Base-by-base conservation (phyloP, 2,888 invertebrate genomes). In the Tiliacea aurago region DNA sequence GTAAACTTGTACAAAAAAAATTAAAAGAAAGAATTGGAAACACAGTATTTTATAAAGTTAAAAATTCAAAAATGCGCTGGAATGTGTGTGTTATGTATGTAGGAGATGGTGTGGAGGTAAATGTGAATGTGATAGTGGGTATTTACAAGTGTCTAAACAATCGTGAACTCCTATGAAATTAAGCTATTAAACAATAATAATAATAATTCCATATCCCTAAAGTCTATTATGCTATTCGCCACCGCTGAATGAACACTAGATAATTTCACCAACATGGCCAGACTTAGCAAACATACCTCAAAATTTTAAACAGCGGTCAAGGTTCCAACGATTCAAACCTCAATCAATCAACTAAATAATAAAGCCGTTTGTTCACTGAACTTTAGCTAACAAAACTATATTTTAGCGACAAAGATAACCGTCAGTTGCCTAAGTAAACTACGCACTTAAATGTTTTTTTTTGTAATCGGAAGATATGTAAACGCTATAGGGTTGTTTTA, bases 261-360 rank as follows among this genome's bases (percentile, higher is more conserved):
- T 47, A 13, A 76, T 67, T 64, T 47, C 11, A 10, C 47, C 63
- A 53, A 73, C 72, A 73, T 47, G 33, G 10, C 23, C 10, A 47
- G 37, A 33, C 10, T 63, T 47, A 28, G 28, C 23, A 67, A 74
- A 75, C 51, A 47, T 37, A 56, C 61, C 62, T 11, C 62, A 63
- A 61, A 65, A 69, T 65, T 64, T n/a, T 47, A 70, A 76, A 47
- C 51, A 9, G 56, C 47, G 69, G 65, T 66, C 82, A 66, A 78
- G 15, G 37, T 13, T 28, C 7, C 20, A 49, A 70, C 69, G 53
- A 76, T 67, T 80, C 67, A 76, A 76, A 81, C 76, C 71, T 61
- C 73, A 68, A 84, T 84, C 78, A 81, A 81, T 84, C 70, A 64
- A 84, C 49, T 70, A 49, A 73, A 75, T 84, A 86, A 80, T 83